Percentiles rank a stretch among this genome's conserved stretches.
phyloP scores from a whole-genome alignment of 2,888 invertebrate species.

The Tachina lurida region DNA sequence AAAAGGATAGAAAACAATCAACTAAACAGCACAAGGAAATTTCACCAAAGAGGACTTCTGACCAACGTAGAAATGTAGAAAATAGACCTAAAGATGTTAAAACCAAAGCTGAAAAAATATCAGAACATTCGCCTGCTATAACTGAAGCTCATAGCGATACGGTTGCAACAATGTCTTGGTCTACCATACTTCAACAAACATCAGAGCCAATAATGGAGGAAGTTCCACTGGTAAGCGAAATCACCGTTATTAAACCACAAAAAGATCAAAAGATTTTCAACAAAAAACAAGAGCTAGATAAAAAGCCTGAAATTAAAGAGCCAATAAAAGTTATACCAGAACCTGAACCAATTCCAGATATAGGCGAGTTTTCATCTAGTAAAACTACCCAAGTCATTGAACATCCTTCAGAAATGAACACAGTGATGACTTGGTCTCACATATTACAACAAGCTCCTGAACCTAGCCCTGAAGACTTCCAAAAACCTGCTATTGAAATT shows the following conservation, averaged over 20 bases:
- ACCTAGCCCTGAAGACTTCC: conserved; percentile 22
- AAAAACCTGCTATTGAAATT: background rate
- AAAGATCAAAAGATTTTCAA: conserved; percentile 13
- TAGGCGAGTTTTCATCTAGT: background rate
- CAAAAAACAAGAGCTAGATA: background rate
- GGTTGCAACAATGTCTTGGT: conserved; percentile 48
- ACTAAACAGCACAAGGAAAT: conserved; percentile 11
- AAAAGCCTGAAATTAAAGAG: conserved; percentile 16
- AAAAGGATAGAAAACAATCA: conserved; percentile 35
- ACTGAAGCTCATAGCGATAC: background rate
- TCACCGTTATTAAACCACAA: background rate
- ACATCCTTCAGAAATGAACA: background rate
- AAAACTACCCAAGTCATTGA: conserved; percentile 1
- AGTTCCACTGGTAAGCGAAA: background rate
- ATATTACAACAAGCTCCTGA: conserved; percentile 60
- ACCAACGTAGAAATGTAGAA: background rate
- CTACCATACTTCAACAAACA: conserved; percentile 51
- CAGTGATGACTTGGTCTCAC: conserved; percentile 58
- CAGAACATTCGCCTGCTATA: background rate
- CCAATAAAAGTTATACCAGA: background rate
- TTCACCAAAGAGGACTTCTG: background rate
- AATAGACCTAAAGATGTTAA: conserved; percentile 2
- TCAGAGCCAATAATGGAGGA: conserved; percentile 39
- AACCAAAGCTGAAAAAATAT: background rate
- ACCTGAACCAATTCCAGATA: background rate